These are phyloP conservation scores for Neodiprion virginianus DNA, from an alignment of 1,140 invertebrate species.

Conservation along the genomic window DNA sequence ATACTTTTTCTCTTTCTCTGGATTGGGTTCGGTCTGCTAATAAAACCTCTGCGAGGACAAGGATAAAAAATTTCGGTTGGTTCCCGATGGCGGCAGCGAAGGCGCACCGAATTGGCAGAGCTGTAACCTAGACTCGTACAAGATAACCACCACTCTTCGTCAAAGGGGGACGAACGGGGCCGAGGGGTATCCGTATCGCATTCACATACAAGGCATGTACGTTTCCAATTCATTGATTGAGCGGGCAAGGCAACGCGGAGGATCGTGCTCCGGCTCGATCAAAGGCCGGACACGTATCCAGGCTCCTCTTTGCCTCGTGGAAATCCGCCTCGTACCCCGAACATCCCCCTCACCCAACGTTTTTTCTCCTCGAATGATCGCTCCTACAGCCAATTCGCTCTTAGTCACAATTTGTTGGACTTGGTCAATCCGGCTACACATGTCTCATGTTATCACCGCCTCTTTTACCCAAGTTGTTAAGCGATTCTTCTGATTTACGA, in stretches of 20 bases:
- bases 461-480: neutral
- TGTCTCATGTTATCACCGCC: neutral
- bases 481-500: too few relatives aligned
- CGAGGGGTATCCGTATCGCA: neutral
- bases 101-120: neutral
- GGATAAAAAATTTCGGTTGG: neutral
- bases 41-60: neutral
- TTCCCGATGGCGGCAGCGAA: neutral
- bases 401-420: neutral
- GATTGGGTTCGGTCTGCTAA: neutral
- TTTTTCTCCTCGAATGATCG: neutral
- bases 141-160: slow-evolving; percentile 1
- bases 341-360: neutral
- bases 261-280: slow-evolving; percentile 2
- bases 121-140: slow-evolving; percentile 8
- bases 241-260: neutral
- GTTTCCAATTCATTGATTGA: slow-evolving; percentile 18
- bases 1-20: too few relatives aligned
- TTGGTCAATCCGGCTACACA: neutral
- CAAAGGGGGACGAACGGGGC: neutral
- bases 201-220: slow-evolving; percentile 14
- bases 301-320: slow-evolving; percentile 7
- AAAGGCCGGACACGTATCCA: slow-evolving; percentile 11
- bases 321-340: neutral
- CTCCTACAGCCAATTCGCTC: neutral